Percentiles rank a stretch among this genome's conserved stretches.
Evolutionary conservation across 2,888 invertebrate species (phyloP).

Genomic region (Drosophila kanekoi): DNA sequence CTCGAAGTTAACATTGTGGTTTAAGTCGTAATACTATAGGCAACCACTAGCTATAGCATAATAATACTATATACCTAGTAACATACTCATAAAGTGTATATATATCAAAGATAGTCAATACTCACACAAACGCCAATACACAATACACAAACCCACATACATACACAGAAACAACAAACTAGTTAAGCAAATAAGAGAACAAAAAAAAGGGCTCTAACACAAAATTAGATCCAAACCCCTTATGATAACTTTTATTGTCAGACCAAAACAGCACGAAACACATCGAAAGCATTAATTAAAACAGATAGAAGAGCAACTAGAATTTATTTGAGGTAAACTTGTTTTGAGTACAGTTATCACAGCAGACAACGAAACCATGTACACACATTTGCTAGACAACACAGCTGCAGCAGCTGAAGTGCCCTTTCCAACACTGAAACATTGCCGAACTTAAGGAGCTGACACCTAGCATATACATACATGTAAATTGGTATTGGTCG

Average conservation of each 20-base stretch:
- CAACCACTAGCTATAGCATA: slow-evolving; percentile 44
- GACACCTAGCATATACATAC: not conserved
- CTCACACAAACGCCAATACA: slow-evolving; percentile 29
- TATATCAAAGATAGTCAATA: slow-evolving; percentile 38
- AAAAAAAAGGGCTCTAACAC: slow-evolving; percentile 33
- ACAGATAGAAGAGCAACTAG: slow-evolving; percentile 43
- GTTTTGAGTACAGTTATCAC: slow-evolving; percentile 62
- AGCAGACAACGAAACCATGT: slow-evolving; percentile 71
- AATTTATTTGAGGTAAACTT: slow-evolving; percentile 68
- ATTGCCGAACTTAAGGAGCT: not conserved
- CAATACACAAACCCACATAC: slow-evolving; percentile 24
- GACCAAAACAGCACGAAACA: slow-evolving; percentile 36
- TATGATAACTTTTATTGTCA: slow-evolving; percentile 25
- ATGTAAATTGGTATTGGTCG: not conserved
- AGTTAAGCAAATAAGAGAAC: slow-evolving; percentile 35
- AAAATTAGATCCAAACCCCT: slow-evolving; percentile 18
- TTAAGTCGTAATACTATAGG: slow-evolving; percentile 65
- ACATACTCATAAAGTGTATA: slow-evolving; percentile 53
- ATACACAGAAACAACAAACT: slow-evolving; percentile 21
- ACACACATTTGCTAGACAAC: slow-evolving; percentile 35
- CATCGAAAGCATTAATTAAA: slow-evolving; percentile 24
- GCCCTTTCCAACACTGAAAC: slow-evolving; percentile 37
- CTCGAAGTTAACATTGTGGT: slow-evolving; percentile 85
- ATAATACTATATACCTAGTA: slow-evolving; percentile 30
- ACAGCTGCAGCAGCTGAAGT: slow-evolving; percentile 23